Evolutionary conservation across 2,888 invertebrate genomes (phyloP).

Genomic region (Heteromurus nitidus): DNA sequence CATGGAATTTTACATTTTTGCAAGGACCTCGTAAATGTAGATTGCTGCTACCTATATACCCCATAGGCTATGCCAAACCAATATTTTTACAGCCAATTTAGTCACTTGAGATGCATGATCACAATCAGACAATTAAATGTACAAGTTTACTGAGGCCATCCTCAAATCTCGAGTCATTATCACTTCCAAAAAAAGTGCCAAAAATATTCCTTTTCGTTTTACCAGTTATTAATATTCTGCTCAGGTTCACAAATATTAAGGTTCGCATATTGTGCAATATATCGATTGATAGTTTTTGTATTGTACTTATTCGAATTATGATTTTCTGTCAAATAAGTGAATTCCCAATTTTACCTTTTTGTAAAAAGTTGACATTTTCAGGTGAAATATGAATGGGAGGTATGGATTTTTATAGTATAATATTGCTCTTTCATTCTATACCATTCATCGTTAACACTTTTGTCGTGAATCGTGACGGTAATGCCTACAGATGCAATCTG

Average conservation of each 20-base stretch:
- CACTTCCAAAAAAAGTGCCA: constrained; percentile 8
- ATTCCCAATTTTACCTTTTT: neutral
- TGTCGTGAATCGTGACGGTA: constrained; percentile 4
- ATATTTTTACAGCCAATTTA: too few relatives aligned
- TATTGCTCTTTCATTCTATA: neutral
- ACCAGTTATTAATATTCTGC: constrained; percentile 4
- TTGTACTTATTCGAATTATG: too few relatives aligned
- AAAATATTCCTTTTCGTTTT: constrained; percentile 5
- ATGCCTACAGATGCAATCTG: too few relatives aligned
- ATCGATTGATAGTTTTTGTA: neutral
- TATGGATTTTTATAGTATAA: neutral
- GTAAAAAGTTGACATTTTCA: constrained; percentile 17
- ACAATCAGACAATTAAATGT: neutral
- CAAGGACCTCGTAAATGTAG: too few relatives aligned
- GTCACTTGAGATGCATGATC: too few relatives aligned
- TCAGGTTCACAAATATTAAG: neutral
- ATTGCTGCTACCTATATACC: too few relatives aligned
- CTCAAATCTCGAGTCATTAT: constrained; percentile 8
- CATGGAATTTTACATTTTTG: too few relatives aligned
- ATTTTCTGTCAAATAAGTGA: neutral
- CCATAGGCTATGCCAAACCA: too few relatives aligned
- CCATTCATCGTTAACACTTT: too few relatives aligned
- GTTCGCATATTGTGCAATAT: too few relatives aligned
- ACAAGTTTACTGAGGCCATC: neutral
- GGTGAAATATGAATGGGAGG: constrained; percentile 4